Evolutionary conservation across 2,797 vertebrate genomes (phyloP).

Genomic region (Huso huso): DNA sequence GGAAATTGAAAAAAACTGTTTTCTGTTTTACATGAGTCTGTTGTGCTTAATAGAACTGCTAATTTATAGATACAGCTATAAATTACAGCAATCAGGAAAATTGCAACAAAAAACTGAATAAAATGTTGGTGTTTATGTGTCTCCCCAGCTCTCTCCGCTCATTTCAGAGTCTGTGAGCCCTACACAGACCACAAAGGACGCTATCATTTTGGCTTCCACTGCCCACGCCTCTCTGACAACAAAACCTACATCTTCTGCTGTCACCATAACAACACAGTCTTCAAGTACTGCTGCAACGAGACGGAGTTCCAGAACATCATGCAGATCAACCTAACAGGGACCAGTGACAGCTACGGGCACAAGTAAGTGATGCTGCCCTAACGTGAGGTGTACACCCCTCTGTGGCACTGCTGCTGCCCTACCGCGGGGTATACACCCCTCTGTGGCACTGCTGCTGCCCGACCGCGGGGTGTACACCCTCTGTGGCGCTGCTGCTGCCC

Average conservation of each 20-base stretch:
- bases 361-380: constrained; percentile 69
- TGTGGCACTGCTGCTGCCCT: no score
- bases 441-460: no score
- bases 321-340: constrained; percentile 87
- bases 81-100: background rate
- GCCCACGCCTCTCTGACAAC: constrained; percentile 95
- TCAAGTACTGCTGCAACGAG: constrained; percentile 99
- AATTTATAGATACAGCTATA: no score
- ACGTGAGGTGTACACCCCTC: no score
- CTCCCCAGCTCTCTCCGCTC: constrained; percentile 72
- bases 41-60: no score
- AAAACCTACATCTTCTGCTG: constrained; percentile 97
- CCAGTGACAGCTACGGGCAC: constrained; percentile 79
- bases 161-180: constrained; percentile 93
- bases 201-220: constrained; percentile 96
- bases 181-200: constrained; percentile 90
- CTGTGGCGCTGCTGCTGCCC: no score
- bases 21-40: no score
- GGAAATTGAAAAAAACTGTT: no score
- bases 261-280: constrained; percentile 93
- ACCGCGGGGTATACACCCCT: no score
- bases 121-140: background rate
- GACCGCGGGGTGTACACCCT: no score
- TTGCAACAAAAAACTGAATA: background rate
- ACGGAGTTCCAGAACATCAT: constrained; percentile 92